Evolutionary conservation across 2,113 vertebrate genomes (phyloP).

Genomic region (Burhinus bistriatus): DNA sequence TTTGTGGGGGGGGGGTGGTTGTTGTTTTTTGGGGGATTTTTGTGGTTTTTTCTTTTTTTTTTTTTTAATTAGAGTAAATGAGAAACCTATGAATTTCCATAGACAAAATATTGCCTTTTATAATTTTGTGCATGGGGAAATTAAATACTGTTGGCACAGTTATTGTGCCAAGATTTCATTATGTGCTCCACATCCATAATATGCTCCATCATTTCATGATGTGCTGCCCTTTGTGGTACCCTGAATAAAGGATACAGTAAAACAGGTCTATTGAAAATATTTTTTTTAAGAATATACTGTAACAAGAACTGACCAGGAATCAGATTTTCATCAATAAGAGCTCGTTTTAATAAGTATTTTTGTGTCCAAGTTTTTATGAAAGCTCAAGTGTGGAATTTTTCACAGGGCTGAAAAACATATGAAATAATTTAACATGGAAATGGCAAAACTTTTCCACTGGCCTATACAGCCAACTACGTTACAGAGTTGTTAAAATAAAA

Average conservation of each 20-base stretch:
- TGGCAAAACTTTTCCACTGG: neutral
- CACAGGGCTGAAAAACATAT: neutral
- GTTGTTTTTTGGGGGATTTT: too few species aligned
- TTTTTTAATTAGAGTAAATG: neutral
- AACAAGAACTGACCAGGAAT: neutral
- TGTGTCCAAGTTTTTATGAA: neutral
- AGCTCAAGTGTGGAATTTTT: neutral
- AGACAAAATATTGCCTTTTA: neutral
- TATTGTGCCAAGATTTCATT: neutral
- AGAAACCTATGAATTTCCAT: neutral
- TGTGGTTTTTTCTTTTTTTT: too few species aligned
- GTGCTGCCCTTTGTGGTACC: neutral
- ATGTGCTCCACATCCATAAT: neutral
- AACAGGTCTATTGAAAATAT: neutral
- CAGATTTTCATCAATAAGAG: neutral
- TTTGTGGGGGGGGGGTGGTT: too few species aligned
- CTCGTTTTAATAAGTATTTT: neutral
- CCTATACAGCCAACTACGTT: neutral
- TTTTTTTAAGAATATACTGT: neutral
- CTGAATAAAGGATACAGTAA: neutral
- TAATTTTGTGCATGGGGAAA: neutral
- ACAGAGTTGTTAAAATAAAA: neutral
- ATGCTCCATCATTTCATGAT: neutral
- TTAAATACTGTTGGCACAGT: neutral
- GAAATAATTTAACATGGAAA: neutral